Conservation (phyloP, 2,113 vertebrate species). For the Ancistrus triradiatus region DNA sequence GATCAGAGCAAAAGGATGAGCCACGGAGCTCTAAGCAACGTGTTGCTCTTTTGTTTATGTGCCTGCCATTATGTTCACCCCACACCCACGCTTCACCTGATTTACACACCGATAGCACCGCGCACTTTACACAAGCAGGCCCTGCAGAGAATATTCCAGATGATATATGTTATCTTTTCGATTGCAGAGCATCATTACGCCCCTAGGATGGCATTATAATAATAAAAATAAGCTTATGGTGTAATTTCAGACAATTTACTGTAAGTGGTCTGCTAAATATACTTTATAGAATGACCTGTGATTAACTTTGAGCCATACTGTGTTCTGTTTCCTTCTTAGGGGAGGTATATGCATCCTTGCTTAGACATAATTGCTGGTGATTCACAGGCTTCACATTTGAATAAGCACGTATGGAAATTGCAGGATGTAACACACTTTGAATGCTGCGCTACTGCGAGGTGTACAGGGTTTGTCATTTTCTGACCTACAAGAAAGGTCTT, state of each 20-base stretch:
- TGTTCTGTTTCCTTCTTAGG: not conserved
- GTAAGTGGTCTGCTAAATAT: conserved; percentile 8
- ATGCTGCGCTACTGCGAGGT: not conserved
- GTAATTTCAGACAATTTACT: not conserved
- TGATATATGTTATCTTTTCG: not conserved
- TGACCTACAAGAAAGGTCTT: not conserved
- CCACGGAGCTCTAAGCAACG: conserved; percentile 8
- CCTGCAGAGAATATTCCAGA: conserved; percentile 31
- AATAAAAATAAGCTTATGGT: conserved; percentile 11
- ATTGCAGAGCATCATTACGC: conserved; percentile 9
- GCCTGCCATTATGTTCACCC: conserved; percentile 27
- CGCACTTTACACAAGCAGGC: conserved; percentile 2
- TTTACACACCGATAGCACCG: conserved; percentile 19
- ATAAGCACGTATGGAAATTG: not conserved
- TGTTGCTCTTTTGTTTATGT: conserved; percentile 25
- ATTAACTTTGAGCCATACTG: conserved; percentile 6
- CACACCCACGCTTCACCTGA: conserved; percentile 21
- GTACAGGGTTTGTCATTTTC: not conserved
- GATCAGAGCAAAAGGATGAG: conserved; percentile 8
- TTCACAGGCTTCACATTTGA: conserved; percentile 17
- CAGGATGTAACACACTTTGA: not conserved
- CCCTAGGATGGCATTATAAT: conserved; percentile 10
- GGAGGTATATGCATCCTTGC: conserved; percentile 17
- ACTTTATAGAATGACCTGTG: conserved; percentile 8
- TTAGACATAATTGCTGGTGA: conserved; percentile 19